These are phyloP conservation scores for Blera fallax DNA, from an alignment of 2,888 invertebrate genomes.

Conservation along the genomic window DNA sequence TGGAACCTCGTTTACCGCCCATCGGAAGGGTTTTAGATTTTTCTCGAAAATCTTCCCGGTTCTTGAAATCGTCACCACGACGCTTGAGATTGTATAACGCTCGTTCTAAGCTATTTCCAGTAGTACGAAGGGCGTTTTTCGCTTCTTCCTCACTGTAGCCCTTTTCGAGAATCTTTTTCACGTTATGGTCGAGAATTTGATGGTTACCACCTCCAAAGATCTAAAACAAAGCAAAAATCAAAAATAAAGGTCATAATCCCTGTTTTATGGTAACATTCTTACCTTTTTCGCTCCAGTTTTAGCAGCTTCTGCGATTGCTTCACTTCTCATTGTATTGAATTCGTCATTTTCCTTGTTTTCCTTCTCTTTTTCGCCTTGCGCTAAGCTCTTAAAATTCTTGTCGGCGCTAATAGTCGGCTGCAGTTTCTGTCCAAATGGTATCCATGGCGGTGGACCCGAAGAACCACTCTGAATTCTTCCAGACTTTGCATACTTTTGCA, in stretches of 20 bases:
- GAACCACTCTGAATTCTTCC: constrained; percentile 79
- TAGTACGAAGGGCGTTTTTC: constrained; percentile 87
- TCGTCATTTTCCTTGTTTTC: constrained; percentile 87
- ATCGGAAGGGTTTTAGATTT: constrained; percentile 50
- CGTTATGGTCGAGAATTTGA: constrained; percentile 88
- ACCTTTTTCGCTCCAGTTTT: constrained; percentile 85
- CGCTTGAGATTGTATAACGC: constrained; percentile 87
- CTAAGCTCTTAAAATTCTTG: constrained; percentile 88
- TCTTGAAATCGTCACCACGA: constrained; percentile 82
- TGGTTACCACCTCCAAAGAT: constrained; percentile 86
- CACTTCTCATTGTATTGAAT: constrained; percentile 94
- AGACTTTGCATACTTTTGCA: constrained; percentile 84
- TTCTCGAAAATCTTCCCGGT: constrained; percentile 61
- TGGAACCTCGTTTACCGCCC: constrained; percentile 25
- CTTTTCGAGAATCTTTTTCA: constrained; percentile 90
- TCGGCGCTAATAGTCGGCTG: constrained; percentile 83
- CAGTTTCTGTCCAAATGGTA: constrained; percentile 92
- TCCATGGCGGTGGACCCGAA: constrained; percentile 94
- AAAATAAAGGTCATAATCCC: not conserved
- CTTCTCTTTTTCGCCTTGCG: constrained; percentile 82
- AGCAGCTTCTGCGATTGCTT: constrained; percentile 94
- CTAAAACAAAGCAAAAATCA: constrained; percentile 72
- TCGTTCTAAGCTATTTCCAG: constrained; percentile 88
- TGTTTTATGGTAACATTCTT: not conserved
- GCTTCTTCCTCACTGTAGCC: constrained; percentile 91